A percentile compares a stretch with the other conserved stretches of the same genome.
Conservation (phyloP, 37 sponge, comb jelly and placozoan species). For the Diacarnus erythraeanus region DNA sequence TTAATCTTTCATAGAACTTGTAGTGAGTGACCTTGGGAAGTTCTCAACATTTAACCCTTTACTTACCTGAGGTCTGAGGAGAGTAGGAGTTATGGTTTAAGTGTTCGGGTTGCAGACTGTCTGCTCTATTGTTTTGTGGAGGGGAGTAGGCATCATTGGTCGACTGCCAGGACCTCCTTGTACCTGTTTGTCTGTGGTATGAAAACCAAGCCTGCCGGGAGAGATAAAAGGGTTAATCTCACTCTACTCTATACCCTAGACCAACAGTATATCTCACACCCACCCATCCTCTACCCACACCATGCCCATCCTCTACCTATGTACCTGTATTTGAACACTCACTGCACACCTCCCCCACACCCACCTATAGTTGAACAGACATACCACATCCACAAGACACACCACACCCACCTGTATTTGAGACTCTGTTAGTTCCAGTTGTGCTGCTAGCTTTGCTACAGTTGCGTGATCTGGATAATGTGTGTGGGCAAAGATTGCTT, state of each 20-base stretch:
- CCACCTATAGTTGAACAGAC: too few relatives aligned
- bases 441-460: neutral
- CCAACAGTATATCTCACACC: too few relatives aligned
- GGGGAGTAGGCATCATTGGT: neutral
- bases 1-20: too few relatives aligned
- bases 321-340: too few relatives aligned
- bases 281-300: too few relatives aligned
- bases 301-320: too few relatives aligned
- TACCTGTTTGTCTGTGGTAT: conserved; percentile 5
- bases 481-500: neutral
- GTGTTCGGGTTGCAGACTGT: conserved; percentile 63
- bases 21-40: too few relatives aligned
- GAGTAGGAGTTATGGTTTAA: conserved; percentile 38
- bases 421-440: neutral
- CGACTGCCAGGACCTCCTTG: conserved; percentile 2
- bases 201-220: conserved; percentile 25
- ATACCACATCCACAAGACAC: too few relatives aligned
- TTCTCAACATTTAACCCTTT: too few relatives aligned
- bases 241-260: too few relatives aligned
- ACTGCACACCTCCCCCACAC: too few relatives aligned
- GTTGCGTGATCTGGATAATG: neutral
- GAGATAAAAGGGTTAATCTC: too few relatives aligned
- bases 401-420: conserved; percentile 33
- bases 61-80: conserved; percentile 20
- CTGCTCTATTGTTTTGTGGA: neutral